Conservation (phyloP, 2,888 invertebrate species). For the Rhyacophila evoluta region DNA sequence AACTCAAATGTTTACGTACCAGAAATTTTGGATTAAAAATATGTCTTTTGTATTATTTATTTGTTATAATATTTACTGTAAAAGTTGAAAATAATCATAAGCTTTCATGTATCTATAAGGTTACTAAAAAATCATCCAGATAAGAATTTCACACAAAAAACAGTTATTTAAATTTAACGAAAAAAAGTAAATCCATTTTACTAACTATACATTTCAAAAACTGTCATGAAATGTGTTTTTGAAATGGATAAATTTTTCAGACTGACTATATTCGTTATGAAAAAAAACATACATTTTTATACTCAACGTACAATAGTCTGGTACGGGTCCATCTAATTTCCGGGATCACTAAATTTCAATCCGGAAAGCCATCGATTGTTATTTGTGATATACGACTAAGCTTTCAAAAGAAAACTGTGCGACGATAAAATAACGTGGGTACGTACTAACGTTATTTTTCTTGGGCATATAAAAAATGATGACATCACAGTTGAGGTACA, state of each 20-base stretch:
- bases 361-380: constrained; percentile 21
- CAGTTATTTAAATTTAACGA: no score
- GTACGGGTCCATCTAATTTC: constrained; percentile 5
- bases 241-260: background rate
- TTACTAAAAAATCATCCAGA: no score
- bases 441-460: constrained; percentile 1
- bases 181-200: no score
- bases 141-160: no score
- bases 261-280: background rate
- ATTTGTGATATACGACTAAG: constrained; percentile 9
- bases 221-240: background rate
- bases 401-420: background rate
- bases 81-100: no score
- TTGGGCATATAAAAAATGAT: background rate
- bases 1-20: no score
- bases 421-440: constrained; percentile 16
- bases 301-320: background rate
- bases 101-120: no score
- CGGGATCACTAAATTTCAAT: constrained; percentile 5
- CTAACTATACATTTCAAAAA: no score
- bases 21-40: no score
- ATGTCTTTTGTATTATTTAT: no score
- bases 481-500: background rate
- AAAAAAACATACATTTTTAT: constrained; percentile 1
- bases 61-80: no score